Base-by-base conservation (phyloP, 1,140 invertebrate genomes). In the Acyrthosiphon pisum region DNA sequence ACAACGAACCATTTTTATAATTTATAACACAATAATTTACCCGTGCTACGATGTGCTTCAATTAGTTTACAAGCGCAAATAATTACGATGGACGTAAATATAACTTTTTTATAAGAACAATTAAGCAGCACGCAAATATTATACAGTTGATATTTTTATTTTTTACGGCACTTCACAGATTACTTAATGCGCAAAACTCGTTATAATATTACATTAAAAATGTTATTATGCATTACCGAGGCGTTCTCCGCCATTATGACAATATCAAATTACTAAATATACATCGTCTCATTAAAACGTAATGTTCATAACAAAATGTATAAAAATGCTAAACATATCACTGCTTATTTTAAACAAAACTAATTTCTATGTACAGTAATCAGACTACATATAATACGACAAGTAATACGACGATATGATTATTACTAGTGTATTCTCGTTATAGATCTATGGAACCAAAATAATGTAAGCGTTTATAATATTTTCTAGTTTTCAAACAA, bases 141-240 rank as follows among this genome's bases (percentile, higher is more conserved):
- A 87, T 87, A 11, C 41, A 46, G 26, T 26, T 87, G n/a, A n/a
- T 87, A 30, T 44, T 87, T 30, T 87, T 48, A 14, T 87, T 46
- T 46, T 46, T 46, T 87, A 46, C 23, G 44, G 26, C 14, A 44
- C 26, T 76, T 76, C 6, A 11, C 11, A 46, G 44, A 87, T 26
- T 30, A 48, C 44, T 87, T 87, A 48, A 87, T 4, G 22, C 6
- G 4, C 30, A n/a, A 86, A 44, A 26, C 44, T 87, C 84, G 30
- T 87, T 87, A 87, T n/a, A 87, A 87, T 30, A 87, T 87, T 46
- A 87, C 41, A 30, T 46, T 46, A 46, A 87, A 87, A 41, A 84
- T 84, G 23, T 26, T 84, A 84, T 44, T 41, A 84, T 41, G 37
- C 83, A 41, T 84, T 41, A 84, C 37, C 6, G 8, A 41, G 4